Evolutionary conservation across 2,113 vertebrate genomes (phyloP), one percentile per base, ranked within the genome.

Genomic region (Dicaeum eximium): DNA sequence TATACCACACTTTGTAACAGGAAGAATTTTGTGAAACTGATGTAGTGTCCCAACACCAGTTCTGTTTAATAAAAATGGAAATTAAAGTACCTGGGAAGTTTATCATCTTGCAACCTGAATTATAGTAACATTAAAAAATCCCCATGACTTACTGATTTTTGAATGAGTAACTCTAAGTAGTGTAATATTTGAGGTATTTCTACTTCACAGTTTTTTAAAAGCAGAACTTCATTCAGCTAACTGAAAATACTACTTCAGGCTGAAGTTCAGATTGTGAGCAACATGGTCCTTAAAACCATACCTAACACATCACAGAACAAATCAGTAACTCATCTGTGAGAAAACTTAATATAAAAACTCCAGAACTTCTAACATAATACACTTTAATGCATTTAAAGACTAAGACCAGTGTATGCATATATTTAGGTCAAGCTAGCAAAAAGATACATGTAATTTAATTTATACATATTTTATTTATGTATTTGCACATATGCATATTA

Each of bases 281-380:
- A 50, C 27, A 50, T 0, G 0, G 12, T 33, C 31, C 48, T 83
- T 56, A 69, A 90, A 90, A 83, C 45, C 17, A 51, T 15, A 83
- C 3, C 11, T 48, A 77, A 50, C 16, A 80, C 3, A 62, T 6
- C 33, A 80, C 13, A 72, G 28, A 82, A 82, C 21, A 90, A 92
- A 61, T 40, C 73, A 25, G 58, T 3, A 66, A 83, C 8, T 73
- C 17, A 33, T n/a, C 83, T 0, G 0, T 42, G 4, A 80, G 38
- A 65, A 86, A 83, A 61, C 3, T 7, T 44, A 70, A 35, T 31
- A 27, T 5, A 57, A 69, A n/a, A 53, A 47, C 24, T 25, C 42
- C 35, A 33, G 13, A 90, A 66, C 30, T 82, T 64, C 27, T 60
- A 74, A 79, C 3, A 38, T 35, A 35, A 15, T 27, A 56, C 5